Evolutionary conservation across 1,140 invertebrate genomes (phyloP).

Genomic region (Caenorhabditis briggsae): DNA sequence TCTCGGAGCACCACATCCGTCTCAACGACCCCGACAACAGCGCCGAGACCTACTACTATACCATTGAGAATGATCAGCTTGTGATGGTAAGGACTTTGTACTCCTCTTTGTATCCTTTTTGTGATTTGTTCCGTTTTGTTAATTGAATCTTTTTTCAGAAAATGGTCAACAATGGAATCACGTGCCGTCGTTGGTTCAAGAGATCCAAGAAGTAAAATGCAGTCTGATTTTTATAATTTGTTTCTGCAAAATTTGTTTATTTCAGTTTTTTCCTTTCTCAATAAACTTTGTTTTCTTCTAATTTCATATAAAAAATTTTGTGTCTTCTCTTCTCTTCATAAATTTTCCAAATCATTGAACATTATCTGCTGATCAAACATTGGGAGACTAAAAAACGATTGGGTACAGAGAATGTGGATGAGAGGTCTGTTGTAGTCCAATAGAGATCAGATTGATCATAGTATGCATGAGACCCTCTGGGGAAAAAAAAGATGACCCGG

Average conservation of each 20-base stretch:
- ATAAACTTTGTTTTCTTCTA: not conserved
- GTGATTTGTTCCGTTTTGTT: not conserved
- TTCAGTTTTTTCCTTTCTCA: not conserved
- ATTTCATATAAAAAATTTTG: not conserved
- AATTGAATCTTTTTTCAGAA: constrained; percentile 49
- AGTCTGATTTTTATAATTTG: not conserved
- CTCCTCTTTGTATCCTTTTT: not conserved
- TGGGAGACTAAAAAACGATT: not conserved
- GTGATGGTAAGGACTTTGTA: constrained; percentile 63
- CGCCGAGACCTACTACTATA: constrained; percentile 72
- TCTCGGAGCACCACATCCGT: constrained; percentile 71
- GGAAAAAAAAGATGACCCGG: not conserved
- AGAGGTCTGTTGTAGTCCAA: constrained; percentile 5
- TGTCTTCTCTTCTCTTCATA: not conserved
- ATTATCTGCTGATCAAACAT: constrained; percentile 8
- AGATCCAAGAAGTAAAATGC: constrained; percentile 36
- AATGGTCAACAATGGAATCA: constrained; percentile 68
- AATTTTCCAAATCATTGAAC: constrained; percentile 10
- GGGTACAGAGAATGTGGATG: not conserved
- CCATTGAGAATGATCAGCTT: constrained; percentile 69
- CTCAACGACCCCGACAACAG: constrained; percentile 69
- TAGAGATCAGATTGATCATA: constrained; percentile 1
- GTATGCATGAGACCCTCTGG: not conserved
- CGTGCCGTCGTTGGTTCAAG: constrained; percentile 67
- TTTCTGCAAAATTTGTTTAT: not conserved